phyloP scores from a whole-genome alignment of 2,888 invertebrate species.

The Augiades crinisus region DNA sequence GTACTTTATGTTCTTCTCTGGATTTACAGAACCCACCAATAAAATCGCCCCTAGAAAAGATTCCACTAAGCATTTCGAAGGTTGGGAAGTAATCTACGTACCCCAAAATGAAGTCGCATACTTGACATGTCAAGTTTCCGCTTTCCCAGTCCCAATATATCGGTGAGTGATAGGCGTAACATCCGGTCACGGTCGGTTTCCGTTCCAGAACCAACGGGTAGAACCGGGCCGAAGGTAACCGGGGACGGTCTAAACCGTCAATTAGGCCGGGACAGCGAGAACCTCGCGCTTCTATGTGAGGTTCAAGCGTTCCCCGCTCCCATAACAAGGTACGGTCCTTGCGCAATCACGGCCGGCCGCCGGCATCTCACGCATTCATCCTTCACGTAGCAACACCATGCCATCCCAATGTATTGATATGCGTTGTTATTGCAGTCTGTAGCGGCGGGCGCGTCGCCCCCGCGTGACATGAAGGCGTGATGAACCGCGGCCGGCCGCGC shows the following conservation, averaged over 20 bases:
- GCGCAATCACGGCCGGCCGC: slow-evolving; percentile 54
- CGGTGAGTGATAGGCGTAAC: slow-evolving; percentile 80
- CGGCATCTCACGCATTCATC: slow-evolving; percentile 75
- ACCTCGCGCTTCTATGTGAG: slow-evolving; percentile 87
- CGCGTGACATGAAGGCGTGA: slow-evolving; percentile 74
- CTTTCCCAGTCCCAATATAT: slow-evolving; percentile 85
- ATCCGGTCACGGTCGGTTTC: slow-evolving; percentile 54
- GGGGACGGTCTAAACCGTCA: slow-evolving; percentile 83
- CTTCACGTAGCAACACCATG: slow-evolving; percentile 69
- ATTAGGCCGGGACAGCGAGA: slow-evolving; percentile 64
- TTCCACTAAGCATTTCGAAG: slow-evolving; percentile 80
- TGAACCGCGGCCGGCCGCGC: slow-evolving; percentile 77
- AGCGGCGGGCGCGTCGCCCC: slow-evolving; percentile 66
- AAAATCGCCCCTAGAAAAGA: slow-evolving; percentile 83
- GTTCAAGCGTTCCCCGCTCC: slow-evolving; percentile 91
- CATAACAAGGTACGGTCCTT: slow-evolving; percentile 85
- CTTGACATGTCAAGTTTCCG: slow-evolving; percentile 85
- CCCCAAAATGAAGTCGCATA: slow-evolving; percentile 75
- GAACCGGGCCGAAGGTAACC: slow-evolving; percentile 85
- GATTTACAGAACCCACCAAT: slow-evolving; percentile 77
- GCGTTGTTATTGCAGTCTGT: slow-evolving; percentile 77
- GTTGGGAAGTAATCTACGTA: slow-evolving; percentile 83
- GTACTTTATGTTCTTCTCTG: slow-evolving; percentile 18
- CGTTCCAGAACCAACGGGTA: slow-evolving; percentile 86
- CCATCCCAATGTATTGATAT: slow-evolving; percentile 72